These are phyloP conservation scores for Karalla daura DNA, from an alignment of 2,797 vertebrate genomes.

Conservation along the genomic window DNA sequence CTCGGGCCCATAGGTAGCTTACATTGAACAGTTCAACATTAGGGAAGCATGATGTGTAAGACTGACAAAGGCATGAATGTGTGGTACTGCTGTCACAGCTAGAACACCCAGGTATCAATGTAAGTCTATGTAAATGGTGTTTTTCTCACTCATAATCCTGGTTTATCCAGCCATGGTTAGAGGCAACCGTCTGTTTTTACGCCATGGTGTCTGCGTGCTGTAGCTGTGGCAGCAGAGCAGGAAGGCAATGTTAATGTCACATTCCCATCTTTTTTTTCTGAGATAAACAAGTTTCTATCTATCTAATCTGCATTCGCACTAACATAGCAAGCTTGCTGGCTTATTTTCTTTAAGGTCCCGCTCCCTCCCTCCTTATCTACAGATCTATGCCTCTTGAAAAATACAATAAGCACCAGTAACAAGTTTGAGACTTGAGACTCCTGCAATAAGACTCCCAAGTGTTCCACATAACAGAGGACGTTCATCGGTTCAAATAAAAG, in stretches of 20 bases:
- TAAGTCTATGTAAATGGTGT: conserved; percentile 30
- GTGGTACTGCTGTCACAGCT: conserved; percentile 24
- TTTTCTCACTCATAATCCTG: too few relatives aligned
- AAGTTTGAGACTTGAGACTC: conserved; percentile 18
- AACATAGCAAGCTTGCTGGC: conserved; percentile 4
- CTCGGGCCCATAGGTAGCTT: conserved; percentile 36
- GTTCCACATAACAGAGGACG: conserved; percentile 20
- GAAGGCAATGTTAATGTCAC: conserved; percentile 44
- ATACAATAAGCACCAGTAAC: conserved; percentile 53
- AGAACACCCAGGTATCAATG: conserved; percentile 29
- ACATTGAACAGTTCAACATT: conserved; percentile 29
- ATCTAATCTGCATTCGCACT: conserved; percentile 21
- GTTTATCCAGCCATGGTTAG: too few relatives aligned
- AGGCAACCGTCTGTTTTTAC: background rate
- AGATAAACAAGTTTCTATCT: conserved; percentile 1
- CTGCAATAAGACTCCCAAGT: conserved; percentile 24
- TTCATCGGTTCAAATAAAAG: conserved; percentile 35
- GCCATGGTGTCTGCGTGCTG: conserved; percentile 28
- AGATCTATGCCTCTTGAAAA: conserved; percentile 48
- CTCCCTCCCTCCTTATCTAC: conserved; percentile 23
- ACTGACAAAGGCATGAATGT: conserved; percentile 51
- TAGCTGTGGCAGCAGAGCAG: conserved; percentile 36
- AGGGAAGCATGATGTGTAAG: conserved; percentile 44
- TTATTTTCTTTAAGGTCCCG: background rate
- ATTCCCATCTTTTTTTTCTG: conserved; percentile 38